Evolutionary conservation across 2,113 vertebrate genomes (phyloP), one percentile per base, ranked within the genome.

Genomic region (Zootoca vivipara): DNA sequence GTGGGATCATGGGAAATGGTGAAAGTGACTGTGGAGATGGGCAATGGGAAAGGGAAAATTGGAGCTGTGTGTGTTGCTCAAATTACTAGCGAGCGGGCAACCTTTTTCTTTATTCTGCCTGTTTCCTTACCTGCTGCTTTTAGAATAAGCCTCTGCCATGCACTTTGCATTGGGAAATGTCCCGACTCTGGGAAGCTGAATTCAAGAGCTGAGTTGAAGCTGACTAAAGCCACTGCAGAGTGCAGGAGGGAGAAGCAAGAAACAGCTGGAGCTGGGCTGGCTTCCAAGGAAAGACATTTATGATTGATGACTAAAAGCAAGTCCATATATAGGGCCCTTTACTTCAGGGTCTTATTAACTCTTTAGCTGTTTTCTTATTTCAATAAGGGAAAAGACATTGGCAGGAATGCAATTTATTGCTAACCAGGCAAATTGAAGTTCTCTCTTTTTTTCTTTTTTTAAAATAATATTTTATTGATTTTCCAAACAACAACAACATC

Each of bases 241-340:
- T 40, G 93, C 46, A 72, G 90, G 73, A 70, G 40, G 67, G 62
- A 79, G 24, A 89, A 95, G 85, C 12, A 77, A 92, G 90, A 86
- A 78, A 67, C 74, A 93, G 65, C 79, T 94, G 85, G 22, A 88
- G 4, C 38, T 89, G 78, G 89, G 91, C 82, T 72, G 33, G 12
- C 5, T 69, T 92, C 78, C 90, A 91, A 86, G n/a, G 83, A 8
- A 28, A 85, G 90, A 89, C 13, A 90, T 56, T 67, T 52, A 38
- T 91, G 81, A 93, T 69, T 91, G 89, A 90, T 90, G 78, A 92
- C 85, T 95, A 58, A 67, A 87, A 84, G 7, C 16, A 77, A 79
- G 38, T 83, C 64, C 5, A 77, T 89, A 77, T 89, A 69, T 6
- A 4, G 0, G 62, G 89, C 30, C 56, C 64, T 87, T 69, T n/a